Evolutionary conservation across 2,888 invertebrate species (phyloP).

Genomic region (Nomada ruficornis): DNA sequence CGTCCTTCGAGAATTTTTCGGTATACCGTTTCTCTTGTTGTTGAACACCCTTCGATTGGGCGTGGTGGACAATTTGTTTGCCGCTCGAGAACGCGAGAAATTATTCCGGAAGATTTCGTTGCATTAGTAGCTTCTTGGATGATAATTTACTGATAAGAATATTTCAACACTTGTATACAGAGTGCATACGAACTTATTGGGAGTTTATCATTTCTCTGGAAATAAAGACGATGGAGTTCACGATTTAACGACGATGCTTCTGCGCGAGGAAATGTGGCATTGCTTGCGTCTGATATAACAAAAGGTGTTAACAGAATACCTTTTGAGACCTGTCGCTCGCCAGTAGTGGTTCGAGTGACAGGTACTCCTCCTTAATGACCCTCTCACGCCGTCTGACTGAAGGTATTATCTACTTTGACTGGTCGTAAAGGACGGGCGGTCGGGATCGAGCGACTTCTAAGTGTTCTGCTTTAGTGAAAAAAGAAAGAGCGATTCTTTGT

Average conservation of each 20-base stretch:
- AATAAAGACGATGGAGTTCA: neutral
- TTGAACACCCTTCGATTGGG: too few species aligned
- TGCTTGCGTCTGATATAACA: neutral
- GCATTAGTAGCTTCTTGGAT: too few species aligned
- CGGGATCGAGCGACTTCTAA: slow-evolving; percentile 33
- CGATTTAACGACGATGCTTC: too few species aligned
- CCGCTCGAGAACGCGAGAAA: too few species aligned
- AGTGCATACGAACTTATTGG: neutral
- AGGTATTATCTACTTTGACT: slow-evolving; percentile 41
- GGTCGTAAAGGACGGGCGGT: slow-evolving; percentile 34
- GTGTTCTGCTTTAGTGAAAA: slow-evolving; percentile 21
- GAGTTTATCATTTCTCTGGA: neutral
- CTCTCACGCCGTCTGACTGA: slow-evolving; percentile 49
- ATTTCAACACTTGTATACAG: too few species aligned
- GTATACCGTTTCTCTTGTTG: too few species aligned
- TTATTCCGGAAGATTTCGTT: too few species aligned
- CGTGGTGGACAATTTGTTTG: too few species aligned
- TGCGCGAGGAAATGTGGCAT: neutral
- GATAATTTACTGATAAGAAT: too few species aligned
- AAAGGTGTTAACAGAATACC: slow-evolving; percentile 13
- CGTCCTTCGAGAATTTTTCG: too few species aligned
- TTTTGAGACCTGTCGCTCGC: neutral
- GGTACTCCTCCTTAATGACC: slow-evolving; percentile 44
- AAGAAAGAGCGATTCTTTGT: neutral
- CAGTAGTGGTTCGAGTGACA: slow-evolving; percentile 45